Evolutionary conservation across 2,113 vertebrate species (phyloP).

Genomic region (Zosterops borbonicus): DNA sequence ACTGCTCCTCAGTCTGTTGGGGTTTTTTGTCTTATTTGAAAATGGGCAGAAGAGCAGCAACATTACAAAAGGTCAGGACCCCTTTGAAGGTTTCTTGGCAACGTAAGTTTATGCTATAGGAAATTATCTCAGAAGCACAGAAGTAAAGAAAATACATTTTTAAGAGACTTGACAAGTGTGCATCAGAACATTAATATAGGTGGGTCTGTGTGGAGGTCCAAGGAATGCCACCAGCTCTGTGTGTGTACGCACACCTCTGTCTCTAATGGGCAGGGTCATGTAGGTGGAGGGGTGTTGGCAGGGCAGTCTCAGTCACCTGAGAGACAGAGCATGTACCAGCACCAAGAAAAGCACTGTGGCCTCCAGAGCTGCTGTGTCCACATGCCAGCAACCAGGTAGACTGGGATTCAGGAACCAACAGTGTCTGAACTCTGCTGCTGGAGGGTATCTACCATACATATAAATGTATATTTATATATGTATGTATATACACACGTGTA

Average conservation of each 20-base stretch:
- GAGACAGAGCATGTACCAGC: neutral
- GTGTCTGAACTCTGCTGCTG: neutral
- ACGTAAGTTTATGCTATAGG: neutral
- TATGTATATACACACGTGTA: accelerated
- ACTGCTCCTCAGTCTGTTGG: neutral
- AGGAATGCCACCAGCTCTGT: neutral
- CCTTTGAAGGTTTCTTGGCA: neutral
- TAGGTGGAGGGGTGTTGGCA: neutral
- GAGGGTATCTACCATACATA: neutral
- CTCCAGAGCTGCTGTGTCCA: neutral
- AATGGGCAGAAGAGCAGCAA: neutral
- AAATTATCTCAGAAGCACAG: neutral
- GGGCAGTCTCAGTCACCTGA: neutral
- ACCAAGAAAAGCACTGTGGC: neutral
- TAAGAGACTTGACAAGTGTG: neutral
- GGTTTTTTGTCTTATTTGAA: neutral
- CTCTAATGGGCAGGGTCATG: neutral
- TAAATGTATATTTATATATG: too few relatives aligned
- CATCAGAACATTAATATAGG: neutral
- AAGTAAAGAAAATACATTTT: neutral
- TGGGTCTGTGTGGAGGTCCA: neutral
- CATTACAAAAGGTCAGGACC: neutral
- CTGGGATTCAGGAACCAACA: neutral
- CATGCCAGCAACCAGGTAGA: neutral
- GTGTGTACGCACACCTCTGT: accelerated